Evolutionary conservation across 37 sponge, comb jelly and placozoan species (phyloP), one percentile per base, ranked within the genome.

Genomic region (Dysidea cf. avara): DNA sequence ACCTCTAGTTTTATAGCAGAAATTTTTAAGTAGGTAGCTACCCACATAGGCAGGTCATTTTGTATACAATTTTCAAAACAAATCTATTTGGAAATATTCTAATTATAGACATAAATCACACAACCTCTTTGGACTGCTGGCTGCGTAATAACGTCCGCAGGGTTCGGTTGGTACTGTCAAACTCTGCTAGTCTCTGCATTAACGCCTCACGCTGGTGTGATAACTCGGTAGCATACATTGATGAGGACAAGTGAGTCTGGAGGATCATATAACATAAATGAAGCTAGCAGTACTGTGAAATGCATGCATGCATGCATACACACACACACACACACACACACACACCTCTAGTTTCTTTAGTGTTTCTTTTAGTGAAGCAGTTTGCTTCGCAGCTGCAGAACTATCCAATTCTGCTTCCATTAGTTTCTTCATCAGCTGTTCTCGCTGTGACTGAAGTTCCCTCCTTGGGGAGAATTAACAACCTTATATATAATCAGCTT

Each of bases 381-480:
- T 68, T 33, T 86, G 87, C 43, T 66, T 53, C 26, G 52, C 61
- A 18, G 77, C 71, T 3, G 83, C 52, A 21, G 40, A 28, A n/a
- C 77, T 39, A 57, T 91, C 87, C 63, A 72, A 64, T 36, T 91
- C 92, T 47, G 72, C 69, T 53, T 86, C 87, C 1, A 61, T 36
- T 61, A 91, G 79, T 38, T 77, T 81, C 57, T 70, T 63, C 39
- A 77, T 3, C 64, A 91, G 52, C 22, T 24, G 7, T 3, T 86
- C 83, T 33, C 87, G 39, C 48, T 84, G 78, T 9, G 71, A 33
- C 32, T 77, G 61, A 26, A 24, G 4, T 36, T 37, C 53, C 53
- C 1, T 29, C 26, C 28, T 53, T 31, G 20, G 43, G n/a, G n/a
- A n/a, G n/a, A n/a, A n/a, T n/a, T n/a, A n/a, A n/a, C n/a, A n/a